Evolutionary conservation across 2,797 vertebrate species (phyloP), one percentile per base, ranked within the genome.

Genomic region (Bradypodion ventrale): DNA sequence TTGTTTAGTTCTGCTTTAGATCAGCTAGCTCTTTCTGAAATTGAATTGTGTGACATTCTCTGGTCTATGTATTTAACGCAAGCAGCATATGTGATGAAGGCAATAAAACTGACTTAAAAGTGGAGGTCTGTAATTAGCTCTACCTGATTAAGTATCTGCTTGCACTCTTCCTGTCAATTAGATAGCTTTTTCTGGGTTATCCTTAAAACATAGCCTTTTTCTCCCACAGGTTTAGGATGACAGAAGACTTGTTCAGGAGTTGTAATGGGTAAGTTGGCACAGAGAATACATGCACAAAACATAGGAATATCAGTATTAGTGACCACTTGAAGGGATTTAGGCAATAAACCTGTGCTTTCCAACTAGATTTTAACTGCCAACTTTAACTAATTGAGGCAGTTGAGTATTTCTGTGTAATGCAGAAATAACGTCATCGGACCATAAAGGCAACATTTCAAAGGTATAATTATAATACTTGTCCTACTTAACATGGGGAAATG

Each of bases 51-150:
- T 46, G 35, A 25, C 13, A 8, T 23, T 65, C 29, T 52, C 32
- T 52, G 37, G 32, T 49, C 9, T 75, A 7, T 84, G 46, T 27
- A 42, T 63, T 23, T 66, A 56, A 1, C 29, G 21, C 37, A 81
- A 83, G 83, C 89, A 89, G 92, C 94, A 93, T 94, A 92, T 62
- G 40, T 96, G 96, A 96, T 96, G 96, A 92, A 92, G 44, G 80
- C 89, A 93, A 90, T 90, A 72, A 62, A 84, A 88, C 92, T 95
- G 96, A 96, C 93, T 94, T 86, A 77, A 83, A 27, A 3, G 0
- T 97, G 96, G 95, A 94, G 92, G 93, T 96, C 89, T 93, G 83
- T 89, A 88, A 95, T 96, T 97, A 96, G 96, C 96, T 97, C 96
- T 97, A 97, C 90, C 96, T 96, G 96, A 97, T 77, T 75, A 74